Evolutionary conservation across 1,140 invertebrate species (phyloP).

Genomic region (Sinonovacula constricta): DNA sequence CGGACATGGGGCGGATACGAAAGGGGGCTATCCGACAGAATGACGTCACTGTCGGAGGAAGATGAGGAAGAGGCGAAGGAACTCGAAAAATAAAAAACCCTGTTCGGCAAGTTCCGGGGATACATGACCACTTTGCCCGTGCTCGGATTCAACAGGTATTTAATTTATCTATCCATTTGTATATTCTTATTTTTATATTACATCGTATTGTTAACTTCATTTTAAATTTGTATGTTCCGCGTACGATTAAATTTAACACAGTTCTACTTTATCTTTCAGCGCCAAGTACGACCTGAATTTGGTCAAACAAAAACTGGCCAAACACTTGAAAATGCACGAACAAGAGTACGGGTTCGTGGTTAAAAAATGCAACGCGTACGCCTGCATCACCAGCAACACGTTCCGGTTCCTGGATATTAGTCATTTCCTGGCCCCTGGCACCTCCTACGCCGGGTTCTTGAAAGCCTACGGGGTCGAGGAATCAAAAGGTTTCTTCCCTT

Average conservation of each 20-base stretch:
- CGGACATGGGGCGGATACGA: too few relatives aligned
- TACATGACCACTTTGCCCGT: slow-evolving; percentile 27
- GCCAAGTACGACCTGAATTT: slow-evolving; percentile 43
- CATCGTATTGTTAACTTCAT: too few relatives aligned
- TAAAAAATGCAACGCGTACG: slow-evolving; percentile 40
- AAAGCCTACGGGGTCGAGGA: slow-evolving; percentile 36
- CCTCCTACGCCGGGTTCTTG: slow-evolving; percentile 31
- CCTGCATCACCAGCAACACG: slow-evolving; percentile 13
- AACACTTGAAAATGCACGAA: slow-evolving; percentile 13
- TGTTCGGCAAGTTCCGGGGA: background rate
- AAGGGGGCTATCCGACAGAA: background rate
- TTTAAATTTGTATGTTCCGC: background rate
- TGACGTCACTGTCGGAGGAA: too few relatives aligned
- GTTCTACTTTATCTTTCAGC: slow-evolving; percentile 3
- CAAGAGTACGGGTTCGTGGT: slow-evolving; percentile 2
- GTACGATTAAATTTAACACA: background rate
- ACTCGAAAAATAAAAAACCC: background rate
- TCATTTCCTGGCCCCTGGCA: slow-evolving; percentile 48
- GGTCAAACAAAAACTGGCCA: slow-evolving; percentile 2
- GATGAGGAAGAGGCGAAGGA: background rate
- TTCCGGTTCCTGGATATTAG: slow-evolving; percentile 48
- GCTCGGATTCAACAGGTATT: slow-evolving; percentile 19
- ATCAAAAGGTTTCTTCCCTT: slow-evolving; percentile 46
- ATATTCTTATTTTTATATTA: slow-evolving; percentile 25
- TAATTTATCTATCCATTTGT: slow-evolving; percentile 4